Evolutionary conservation across 2,888 invertebrate species (phyloP), one percentile per base, ranked within the genome.

Genomic region (Orthosia incerta): DNA sequence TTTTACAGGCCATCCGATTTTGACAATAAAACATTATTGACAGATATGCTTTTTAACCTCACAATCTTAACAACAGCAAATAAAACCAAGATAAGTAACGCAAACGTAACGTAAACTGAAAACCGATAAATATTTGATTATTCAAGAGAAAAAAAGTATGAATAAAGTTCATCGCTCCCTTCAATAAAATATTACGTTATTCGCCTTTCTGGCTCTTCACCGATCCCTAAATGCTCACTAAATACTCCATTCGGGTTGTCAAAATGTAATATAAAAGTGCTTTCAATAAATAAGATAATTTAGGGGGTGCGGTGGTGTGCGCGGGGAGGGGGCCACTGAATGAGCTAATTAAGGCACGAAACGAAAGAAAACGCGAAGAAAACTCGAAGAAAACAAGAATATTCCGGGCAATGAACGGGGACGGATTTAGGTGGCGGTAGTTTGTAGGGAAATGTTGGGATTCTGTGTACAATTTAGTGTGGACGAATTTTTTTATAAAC

Each of bases 291-390:
- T 94, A 95, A 93, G 93, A 94, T 94, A 93, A 94, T 94, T 94
- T 93, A 90, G 92, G 91, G 91, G 86, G 82, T 82, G 83, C 79
- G 86, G 84, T 79, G 88, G 79, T 80, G 80, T 77, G 80, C 77
- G 86, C 84, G 87, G 87, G 85, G 85, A 88, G 87, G 87, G 89
- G 87, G 89, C 84, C 89, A 85, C 91, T 96, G 96, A 96, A 96
- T 96, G 95, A 95, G 95, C 95, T 96, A 96, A 96, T 96, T 96
- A 96, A 94, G 96, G 91, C 91, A 89, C 89, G 92, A 92, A 93
- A 94, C 94, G 94, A 95, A 96, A 96, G 95, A 95, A 96, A 95
- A 94, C 93, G 94, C 92, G 91, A 93, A 95, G 96, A 95, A 96
- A 96, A 95, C 94, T 96, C 92, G 84, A 89, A 90, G 94, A 96